Base-by-base conservation (phyloP, 2,888 invertebrate genomes). In the Meteorus cinctellus region DNA sequence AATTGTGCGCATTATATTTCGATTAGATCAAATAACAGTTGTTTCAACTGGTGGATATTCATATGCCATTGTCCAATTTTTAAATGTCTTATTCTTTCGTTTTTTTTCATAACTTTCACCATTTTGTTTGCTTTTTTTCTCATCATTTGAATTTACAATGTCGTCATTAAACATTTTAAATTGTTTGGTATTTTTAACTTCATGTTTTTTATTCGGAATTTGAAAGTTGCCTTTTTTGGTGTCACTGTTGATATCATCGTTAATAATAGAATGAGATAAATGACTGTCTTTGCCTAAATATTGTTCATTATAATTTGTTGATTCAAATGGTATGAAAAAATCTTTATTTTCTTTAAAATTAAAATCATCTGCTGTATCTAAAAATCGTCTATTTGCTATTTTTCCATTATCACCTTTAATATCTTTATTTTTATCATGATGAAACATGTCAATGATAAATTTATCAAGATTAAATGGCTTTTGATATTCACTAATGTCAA, bases 21-120 rank as follows among this genome's bases (percentile, higher is more conserved):
- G n/a, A 55, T 55, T 24, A 8, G 8, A 19, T 55, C n/a, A 55
- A 8, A 55, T 55, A 10, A 55, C n/a, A n/a, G 19, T n/a, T 55
- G 19, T 55, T 55, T 19, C 80, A 19, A 74, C 75, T 71, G 89
- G 77, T 19, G 91, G 91, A 83, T 90, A 90, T 72, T 90, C 90
- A 84, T 92, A 92, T 85, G 92, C 91, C 59, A 92, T 85, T 16
- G 91, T 90, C 92, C 92, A 92, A 87, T 90, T 90, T 79, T 92
- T 55, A 24, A 19, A 55, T 2, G 6, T 19, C n/a, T 55, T 55
- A 19, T 24, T 55, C 48, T 90, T 90, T 74, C 91, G 91, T 59
- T 90, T 90, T 6, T 90, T 90, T 81, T 91, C 91, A 5, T 89
- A 89, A 77, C 90, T 90, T 79, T 90, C 88, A 73, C 88, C 89